These are phyloP conservation scores for Pluvianellus socialis DNA, from an alignment of 2,113 vertebrate species.

Conservation along the genomic window DNA sequence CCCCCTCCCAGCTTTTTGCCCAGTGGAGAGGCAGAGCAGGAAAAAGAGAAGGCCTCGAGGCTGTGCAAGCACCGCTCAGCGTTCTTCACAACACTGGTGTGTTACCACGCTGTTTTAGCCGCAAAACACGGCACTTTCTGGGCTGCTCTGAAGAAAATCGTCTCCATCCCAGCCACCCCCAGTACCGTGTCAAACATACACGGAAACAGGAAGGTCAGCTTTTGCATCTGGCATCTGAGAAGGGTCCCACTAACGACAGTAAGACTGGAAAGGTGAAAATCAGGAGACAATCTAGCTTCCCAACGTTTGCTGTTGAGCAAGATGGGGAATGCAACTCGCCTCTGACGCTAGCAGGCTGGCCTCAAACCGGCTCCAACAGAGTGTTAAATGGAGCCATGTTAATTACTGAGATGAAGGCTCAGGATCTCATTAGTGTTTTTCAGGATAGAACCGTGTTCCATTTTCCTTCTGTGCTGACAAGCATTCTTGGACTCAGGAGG, in stretches of 20 bases:
- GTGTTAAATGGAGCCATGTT: not conserved
- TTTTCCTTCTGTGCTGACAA: not conserved
- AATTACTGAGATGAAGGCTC: not conserved
- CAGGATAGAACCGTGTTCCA: not conserved
- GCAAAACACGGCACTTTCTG: not conserved
- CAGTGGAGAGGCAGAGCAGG: not conserved
- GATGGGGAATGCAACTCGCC: not conserved
- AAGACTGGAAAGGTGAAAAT: not conserved
- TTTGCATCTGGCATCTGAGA: not conserved
- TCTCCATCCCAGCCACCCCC: not conserved
- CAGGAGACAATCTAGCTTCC: not conserved
- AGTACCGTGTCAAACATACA: rapidly evolving
- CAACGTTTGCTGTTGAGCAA: not conserved
- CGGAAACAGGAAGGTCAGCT: not conserved
- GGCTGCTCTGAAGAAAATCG: not conserved
- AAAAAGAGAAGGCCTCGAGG: rapidly evolving
- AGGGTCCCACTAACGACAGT: not conserved
- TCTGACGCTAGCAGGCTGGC: not conserved
- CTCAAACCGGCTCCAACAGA: not conserved
- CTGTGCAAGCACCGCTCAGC: not conserved
- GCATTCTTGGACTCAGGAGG: not conserved
- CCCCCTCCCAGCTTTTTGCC: not conserved
- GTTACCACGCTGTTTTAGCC: not conserved
- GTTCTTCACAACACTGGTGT: rapidly evolving
- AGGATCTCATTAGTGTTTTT: not conserved